Percentiles rank a stretch among this genome's conserved stretches.
phyloP scores from a whole-genome alignment of 2,888 invertebrate species.

The Ichneumoninae sp. region DNA sequence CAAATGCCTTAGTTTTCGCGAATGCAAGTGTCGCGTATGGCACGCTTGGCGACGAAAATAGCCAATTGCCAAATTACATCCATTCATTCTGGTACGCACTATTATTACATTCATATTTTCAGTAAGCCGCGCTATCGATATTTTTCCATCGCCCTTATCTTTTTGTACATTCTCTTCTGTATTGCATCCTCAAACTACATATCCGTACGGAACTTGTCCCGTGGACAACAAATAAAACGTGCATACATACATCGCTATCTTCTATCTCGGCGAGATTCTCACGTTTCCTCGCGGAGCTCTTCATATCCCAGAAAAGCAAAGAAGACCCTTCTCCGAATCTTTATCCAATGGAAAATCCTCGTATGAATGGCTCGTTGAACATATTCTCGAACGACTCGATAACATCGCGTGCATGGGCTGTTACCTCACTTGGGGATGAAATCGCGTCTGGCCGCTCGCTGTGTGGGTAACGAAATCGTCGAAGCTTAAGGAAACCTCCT shows the following conservation, averaged over 20 bases:
- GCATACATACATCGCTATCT: not conserved
- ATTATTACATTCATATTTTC: not conserved
- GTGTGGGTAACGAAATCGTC: constrained; percentile 2
- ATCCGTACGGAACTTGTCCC: not conserved
- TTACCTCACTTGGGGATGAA: constrained; percentile 31
- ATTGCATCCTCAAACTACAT: not conserved
- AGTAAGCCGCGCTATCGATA: not conserved
- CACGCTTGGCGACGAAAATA: too few species aligned
- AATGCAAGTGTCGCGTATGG: not conserved
- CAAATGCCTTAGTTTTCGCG: not conserved
- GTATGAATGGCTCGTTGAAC: constrained; percentile 37
- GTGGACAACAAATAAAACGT: not conserved
- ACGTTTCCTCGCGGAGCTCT: not conserved
- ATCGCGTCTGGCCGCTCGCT: constrained; percentile 11
- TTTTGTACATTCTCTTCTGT: not conserved
- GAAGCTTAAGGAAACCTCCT: not conserved
- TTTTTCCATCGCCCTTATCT: not conserved
- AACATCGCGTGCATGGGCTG: constrained; percentile 21
- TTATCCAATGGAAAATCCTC: constrained; percentile 36
- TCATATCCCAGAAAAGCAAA: not conserved
- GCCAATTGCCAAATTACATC: too few species aligned
- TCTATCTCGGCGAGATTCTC: constrained; percentile 13
- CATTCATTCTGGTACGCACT: not conserved
- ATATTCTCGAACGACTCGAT: constrained; percentile 52
- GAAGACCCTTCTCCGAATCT: constrained; percentile 15